Evolutionary conservation across 2,888 invertebrate species (phyloP), one percentile per base, ranked within the genome.

Genomic region (Leptinotarsa rubiginosa): DNA sequence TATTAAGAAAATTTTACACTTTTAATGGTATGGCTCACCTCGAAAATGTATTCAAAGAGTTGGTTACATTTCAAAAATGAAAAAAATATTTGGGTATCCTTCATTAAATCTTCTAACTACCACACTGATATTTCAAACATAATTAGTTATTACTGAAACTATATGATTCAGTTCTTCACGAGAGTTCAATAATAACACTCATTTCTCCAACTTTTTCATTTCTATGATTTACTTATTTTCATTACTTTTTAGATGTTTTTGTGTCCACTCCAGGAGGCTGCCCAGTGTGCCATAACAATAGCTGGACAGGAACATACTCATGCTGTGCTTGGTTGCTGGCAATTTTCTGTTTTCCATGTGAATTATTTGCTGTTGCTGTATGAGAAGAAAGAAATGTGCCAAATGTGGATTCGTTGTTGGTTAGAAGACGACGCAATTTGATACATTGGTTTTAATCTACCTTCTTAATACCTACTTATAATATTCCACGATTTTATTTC

Each of bases 311-410:
- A 13, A 72, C 69, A 12, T 81, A 76, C 31, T 73, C 79, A 1
- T 73, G 75, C 10, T 80, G 79, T 47, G 81, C 77, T 2, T 79
- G 79, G 80, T 69, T 77, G 16, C 70, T 70, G 59, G 73, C 72
- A 0, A 54, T 81, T 7, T 73, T 72, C 49, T 80, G 79, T 56
- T 80, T 80, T 50, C 80, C 80, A 3, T 69, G 68, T 25, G 81
- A 16, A 77, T 81, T 25, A 76, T 81, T 47, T 80, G 77, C 71
- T 81, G 81, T 49, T 76, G 76, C 56, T 81, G 81, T 73, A 79
- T 80, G 79, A 73, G 77, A 50, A 77, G 72, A 65, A 81, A 81
- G 69, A 78, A 77, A 62, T 81, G 81, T 72, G 73, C 67, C 59
- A 74, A 81, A 52, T 81, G 81, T 70, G 81, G 81, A 25, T 79